Percentiles rank a stretch among this genome's conserved stretches.
Evolutionary conservation across 2,113 vertebrate species (phyloP).

Genomic region (Podocnemis expansa): DNA sequence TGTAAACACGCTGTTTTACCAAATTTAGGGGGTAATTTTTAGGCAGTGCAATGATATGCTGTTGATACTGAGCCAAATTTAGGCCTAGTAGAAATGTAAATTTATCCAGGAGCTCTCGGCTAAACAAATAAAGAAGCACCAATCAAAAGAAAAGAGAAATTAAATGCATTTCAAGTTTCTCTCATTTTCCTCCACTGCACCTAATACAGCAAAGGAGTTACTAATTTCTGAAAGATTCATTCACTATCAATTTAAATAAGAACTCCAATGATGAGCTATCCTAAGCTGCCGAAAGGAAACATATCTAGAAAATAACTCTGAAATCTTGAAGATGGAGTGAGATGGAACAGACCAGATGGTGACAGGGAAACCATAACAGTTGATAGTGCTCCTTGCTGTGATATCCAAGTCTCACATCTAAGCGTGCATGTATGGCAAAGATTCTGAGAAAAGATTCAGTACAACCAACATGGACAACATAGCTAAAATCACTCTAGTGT

Average conservation of each 20-base stretch:
- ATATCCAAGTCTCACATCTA: accelerated
- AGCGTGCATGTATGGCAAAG: background rate
- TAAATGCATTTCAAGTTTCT: background rate
- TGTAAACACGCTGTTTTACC: background rate
- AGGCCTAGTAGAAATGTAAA: background rate
- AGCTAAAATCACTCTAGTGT: background rate
- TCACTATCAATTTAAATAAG: constrained; percentile 17
- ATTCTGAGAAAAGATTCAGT: background rate
- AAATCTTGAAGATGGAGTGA: background rate
- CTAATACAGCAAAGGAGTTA: constrained; percentile 28
- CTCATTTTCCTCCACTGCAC: constrained; percentile 13
- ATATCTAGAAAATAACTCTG: background rate
- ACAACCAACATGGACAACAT: accelerated
- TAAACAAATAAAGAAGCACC: constrained; percentile 7
- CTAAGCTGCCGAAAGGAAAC: constrained; percentile 14
- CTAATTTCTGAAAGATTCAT: constrained; percentile 30
- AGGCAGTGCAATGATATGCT: background rate
- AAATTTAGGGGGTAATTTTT: constrained; percentile 12
- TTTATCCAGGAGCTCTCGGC: constrained; percentile 8
- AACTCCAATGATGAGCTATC: constrained; percentile 22
- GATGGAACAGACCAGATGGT: background rate
- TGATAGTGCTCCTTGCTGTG: background rate
- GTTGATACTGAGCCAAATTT: background rate
- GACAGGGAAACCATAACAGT: background rate
- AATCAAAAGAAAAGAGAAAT: background rate